Evolutionary conservation across 2,888 invertebrate genomes (phyloP), one percentile per base, ranked within the genome.

Genomic region (Gastrophysa polygoni): DNA sequence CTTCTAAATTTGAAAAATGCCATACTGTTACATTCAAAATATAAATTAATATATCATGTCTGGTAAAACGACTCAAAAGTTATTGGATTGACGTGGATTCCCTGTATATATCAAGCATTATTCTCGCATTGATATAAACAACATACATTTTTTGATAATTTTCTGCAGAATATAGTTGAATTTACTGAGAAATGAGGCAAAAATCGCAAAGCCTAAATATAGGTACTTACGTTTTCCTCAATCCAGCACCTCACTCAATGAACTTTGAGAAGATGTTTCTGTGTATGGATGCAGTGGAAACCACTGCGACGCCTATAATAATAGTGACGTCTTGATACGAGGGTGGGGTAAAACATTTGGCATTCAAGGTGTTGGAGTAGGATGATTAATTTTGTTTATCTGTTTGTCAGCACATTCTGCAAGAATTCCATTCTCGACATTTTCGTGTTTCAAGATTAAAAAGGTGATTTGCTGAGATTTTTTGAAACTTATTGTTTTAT

Each of bases 231-330:
- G 14, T 20, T 34, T 24, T 29, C 46, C 43, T 24, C 52, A 48
- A 16, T 58, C 17, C 49, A 28, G 24, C 49, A 62, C 62, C 52
- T 43, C 62, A 62, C 62, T 18, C 20, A 52, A 48, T 29, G 47
- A 47, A 59, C 50, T 49, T 28, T 16, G 46, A 32, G 50, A 56
- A 32, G 38, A 21, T 44, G 52, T 38, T 29, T 24, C 48, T 46
- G n/a, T 17, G 54, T 54, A 28, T 54, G 52, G 47, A 34, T 21
- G 54, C 43, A 21, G 43, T 43, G 38, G 18, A 17, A 8, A 14
- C 16, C 59, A 34, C 17, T 43, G 16, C 38, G 55, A 38, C 49
- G 54, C 46, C 51, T 47, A 24, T 54, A 54, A 44, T 61, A 24
- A 57, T 61, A n/a, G 16, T 50, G 50, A 52, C 52, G 49, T 20